phyloP scores from a whole-genome alignment of 2,797 vertebrate genomes.

The Pipistrellus pipistrellus region DNA sequence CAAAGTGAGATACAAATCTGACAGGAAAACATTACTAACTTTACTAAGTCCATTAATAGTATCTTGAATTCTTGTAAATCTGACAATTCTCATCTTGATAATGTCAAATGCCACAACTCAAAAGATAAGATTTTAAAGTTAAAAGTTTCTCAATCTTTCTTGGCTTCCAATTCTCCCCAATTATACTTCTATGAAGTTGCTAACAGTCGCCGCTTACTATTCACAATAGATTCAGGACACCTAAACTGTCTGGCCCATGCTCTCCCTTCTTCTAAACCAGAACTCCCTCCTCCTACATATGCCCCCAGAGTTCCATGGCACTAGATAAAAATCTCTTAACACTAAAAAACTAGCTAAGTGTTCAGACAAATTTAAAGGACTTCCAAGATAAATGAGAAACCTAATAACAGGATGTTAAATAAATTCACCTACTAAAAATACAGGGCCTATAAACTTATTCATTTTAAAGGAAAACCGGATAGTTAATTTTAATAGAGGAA shows the following conservation, averaged over 20 bases:
- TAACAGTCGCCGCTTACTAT: conserved; percentile 2
- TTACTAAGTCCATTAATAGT: neutral
- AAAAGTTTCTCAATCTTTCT: conserved; percentile 34
- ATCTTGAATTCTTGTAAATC: conserved; percentile 1
- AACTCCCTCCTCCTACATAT: conserved; percentile 32
- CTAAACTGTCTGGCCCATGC: neutral
- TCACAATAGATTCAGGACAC: conserved; percentile 10
- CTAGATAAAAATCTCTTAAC: conserved; percentile 61
- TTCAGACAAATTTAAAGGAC: conserved; percentile 69
- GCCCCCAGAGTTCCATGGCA: neutral
- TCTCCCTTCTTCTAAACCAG: neutral
- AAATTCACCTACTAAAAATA: conserved; percentile 74
- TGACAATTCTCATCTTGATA: conserved; percentile 3
- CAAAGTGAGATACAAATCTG: conserved; percentile 24
- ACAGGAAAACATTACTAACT: conserved; percentile 26
- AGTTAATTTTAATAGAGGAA: conserved; percentile 70
- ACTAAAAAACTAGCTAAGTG: conserved; percentile 60
- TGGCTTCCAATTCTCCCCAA: conserved; percentile 28
- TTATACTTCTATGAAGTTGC: conserved; percentile 37
- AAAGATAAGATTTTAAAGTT: conserved; percentile 8
- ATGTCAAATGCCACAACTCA: conserved; percentile 27
- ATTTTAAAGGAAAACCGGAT: conserved; percentile 67
- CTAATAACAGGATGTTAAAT: conserved; percentile 69
- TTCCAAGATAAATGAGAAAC: conserved; percentile 69
- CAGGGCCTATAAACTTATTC: conserved; percentile 64